phyloP scores from a whole-genome alignment of 2,797 vertebrate genomes.

The Sebastes oblongus region DNA sequence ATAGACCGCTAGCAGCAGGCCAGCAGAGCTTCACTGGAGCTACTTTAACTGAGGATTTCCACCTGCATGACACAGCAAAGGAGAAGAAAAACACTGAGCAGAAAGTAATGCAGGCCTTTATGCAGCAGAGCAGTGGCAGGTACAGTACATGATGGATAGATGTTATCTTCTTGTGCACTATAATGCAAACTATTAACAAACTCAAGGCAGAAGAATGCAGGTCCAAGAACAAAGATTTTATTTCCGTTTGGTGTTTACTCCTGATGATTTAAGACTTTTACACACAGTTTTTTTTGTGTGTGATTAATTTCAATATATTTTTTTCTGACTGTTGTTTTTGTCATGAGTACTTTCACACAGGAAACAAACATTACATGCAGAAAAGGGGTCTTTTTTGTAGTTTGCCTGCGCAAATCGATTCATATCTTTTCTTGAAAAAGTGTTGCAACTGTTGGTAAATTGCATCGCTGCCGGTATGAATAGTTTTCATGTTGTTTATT shows the following conservation, averaged over 20 bases:
- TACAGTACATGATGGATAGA: background rate
- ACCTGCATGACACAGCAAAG: background rate
- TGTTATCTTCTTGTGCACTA: background rate
- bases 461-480: background rate
- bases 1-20: conserved; percentile 22
- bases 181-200: background rate
- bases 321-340: background rate
- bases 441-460: background rate
- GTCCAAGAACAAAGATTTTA: background rate
- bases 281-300: background rate
- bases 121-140: background rate
- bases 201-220: background rate
- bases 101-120: background rate
- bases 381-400: background rate
- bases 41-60: background rate
- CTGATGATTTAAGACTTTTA: background rate
- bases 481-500: background rate
- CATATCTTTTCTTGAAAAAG: background rate
- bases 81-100: background rate
- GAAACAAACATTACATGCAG: background rate
- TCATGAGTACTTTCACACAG: background rate
- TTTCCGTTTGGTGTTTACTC: background rate
- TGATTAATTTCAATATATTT: background rate
- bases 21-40: background rate
- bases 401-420: background rate